Conservation (phyloP, 2,888 invertebrate genomes). For the Taenaris catops region DNA sequence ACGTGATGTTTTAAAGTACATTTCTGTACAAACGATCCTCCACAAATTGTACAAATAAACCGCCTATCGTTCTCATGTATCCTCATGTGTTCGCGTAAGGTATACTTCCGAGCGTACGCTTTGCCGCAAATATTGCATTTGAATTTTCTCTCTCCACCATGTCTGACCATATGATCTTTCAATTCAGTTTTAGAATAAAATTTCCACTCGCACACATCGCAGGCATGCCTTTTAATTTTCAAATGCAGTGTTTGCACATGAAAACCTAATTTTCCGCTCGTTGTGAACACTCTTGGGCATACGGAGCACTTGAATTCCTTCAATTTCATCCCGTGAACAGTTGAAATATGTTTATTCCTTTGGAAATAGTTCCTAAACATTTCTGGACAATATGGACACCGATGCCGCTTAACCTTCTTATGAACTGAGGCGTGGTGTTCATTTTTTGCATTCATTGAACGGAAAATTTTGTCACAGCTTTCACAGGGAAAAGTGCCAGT, state of each 20-base stretch:
- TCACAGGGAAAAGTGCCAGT: conserved; percentile 61
- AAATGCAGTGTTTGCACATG: conserved; percentile 63
- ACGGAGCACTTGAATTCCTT: conserved; percentile 62
- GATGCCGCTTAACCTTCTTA: conserved; percentile 59
- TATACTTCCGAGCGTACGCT: conserved; percentile 65
- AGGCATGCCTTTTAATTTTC: conserved; percentile 60
- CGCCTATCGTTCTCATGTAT: conserved; percentile 61
- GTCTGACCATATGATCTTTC: conserved; percentile 75
- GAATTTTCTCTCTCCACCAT: conserved; percentile 70
- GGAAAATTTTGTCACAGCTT: conserved; percentile 68
- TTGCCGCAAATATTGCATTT: conserved; percentile 73
- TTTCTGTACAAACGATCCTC: conserved; percentile 57
- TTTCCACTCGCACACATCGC: conserved; percentile 72
- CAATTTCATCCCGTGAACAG: conserved; percentile 53
- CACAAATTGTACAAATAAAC: conserved; percentile 56
- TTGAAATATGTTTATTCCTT: conserved; percentile 57
- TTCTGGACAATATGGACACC: conserved; percentile 61
- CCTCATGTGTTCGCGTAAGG: conserved; percentile 62
- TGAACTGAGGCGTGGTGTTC: conserved; percentile 72
- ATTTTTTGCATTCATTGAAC: conserved; percentile 62
- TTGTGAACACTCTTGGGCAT: conserved; percentile 57
- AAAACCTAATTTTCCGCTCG: conserved; percentile 56
- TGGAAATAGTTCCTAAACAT: conserved; percentile 64
- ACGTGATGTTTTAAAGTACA: conserved; percentile 61
- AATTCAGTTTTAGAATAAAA: conserved; percentile 75